Conservation (phyloP, 2,888 invertebrate genomes). For the Cartodere bifasciata region DNA sequence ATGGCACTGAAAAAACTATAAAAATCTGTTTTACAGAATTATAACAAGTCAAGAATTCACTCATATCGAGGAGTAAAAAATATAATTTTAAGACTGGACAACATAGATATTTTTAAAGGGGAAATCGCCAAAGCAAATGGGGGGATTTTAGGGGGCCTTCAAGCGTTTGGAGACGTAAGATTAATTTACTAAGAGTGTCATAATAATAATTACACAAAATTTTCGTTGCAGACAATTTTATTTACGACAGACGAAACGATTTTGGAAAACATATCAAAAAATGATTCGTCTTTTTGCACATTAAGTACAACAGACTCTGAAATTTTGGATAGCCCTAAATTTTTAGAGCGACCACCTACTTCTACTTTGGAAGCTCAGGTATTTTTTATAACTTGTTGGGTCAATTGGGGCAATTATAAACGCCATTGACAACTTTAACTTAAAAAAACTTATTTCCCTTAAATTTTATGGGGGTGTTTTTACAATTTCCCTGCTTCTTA, state of each 20-base stretch:
- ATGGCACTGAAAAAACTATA: conserved; percentile 1
- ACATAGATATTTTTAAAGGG: conserved; percentile 58
- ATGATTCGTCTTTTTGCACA: conserved; percentile 37
- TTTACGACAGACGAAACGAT: conserved; percentile 69
- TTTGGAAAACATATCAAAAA: conserved; percentile 45
- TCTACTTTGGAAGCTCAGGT: conserved; percentile 3
- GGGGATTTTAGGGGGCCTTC: conserved; percentile 52
- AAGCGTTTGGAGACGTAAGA: conserved; percentile 59
- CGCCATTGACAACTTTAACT: no score
- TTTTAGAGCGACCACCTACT: conserved; percentile 42
- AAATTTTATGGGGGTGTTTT: no score
- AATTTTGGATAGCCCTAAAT: conserved; percentile 19
- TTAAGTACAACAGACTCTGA: conserved; percentile 29
- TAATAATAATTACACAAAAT: neutral
- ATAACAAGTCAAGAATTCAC: conserved; percentile 78
- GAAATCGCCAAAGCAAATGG: conserved; percentile 72
- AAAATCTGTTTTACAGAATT: conserved; percentile 48
- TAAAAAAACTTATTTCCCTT: no score
- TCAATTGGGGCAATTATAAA: no score
- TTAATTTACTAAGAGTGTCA: neutral
- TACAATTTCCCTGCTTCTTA: no score
- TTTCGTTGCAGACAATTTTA: conserved; percentile 60
- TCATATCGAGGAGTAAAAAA: conserved; percentile 65
- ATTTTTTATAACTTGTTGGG: neutral
- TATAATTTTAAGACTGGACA: conserved; percentile 57